Percentiles rank a stretch among this genome's conserved stretches.
These are phyloP conservation scores for Sturnira hondurensis DNA, from an alignment of 2,113 vertebrate species.

Conservation along the genomic window DNA sequence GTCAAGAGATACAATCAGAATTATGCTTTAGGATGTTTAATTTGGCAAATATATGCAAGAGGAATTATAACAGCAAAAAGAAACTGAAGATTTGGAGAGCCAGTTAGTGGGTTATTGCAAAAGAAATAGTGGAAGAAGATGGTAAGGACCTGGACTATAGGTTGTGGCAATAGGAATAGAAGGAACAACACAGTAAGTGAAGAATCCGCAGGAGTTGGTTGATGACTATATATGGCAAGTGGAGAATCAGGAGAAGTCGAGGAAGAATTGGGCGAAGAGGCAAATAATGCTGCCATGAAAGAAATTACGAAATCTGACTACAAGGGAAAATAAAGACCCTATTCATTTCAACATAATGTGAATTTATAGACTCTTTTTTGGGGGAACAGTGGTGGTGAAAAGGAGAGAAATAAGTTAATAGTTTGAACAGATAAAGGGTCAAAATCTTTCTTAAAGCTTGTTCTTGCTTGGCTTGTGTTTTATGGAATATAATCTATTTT, in stretches of 20 bases:
- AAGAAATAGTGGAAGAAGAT: neutral
- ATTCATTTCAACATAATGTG: neutral
- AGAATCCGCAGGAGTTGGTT: neutral
- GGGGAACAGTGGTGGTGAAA: neutral
- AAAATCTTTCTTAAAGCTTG: constrained; percentile 7
- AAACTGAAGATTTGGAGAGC: neutral
- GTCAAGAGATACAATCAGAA: constrained; percentile 27
- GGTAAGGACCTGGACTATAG: neutral
- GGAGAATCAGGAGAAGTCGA: neutral
- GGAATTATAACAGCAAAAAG: neutral
- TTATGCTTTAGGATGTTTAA: constrained; percentile 44
- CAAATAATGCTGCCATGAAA: neutral
- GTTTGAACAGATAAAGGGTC: neutral
- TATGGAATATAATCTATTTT: neutral
- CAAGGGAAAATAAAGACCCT: neutral
- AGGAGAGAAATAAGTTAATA: neutral
- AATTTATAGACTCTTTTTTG: neutral
- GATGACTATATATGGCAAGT: neutral
- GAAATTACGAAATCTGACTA: neutral
- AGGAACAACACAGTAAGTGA: neutral
- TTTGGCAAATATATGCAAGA: constrained; percentile 25
- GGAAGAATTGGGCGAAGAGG: neutral
- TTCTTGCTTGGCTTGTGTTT: neutral
- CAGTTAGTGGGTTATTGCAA: neutral
- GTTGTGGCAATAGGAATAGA: neutral